Evolutionary conservation across 1,140 invertebrate species (phyloP), one percentile per base, ranked within the genome.

Genomic region (Formica selysi): DNA sequence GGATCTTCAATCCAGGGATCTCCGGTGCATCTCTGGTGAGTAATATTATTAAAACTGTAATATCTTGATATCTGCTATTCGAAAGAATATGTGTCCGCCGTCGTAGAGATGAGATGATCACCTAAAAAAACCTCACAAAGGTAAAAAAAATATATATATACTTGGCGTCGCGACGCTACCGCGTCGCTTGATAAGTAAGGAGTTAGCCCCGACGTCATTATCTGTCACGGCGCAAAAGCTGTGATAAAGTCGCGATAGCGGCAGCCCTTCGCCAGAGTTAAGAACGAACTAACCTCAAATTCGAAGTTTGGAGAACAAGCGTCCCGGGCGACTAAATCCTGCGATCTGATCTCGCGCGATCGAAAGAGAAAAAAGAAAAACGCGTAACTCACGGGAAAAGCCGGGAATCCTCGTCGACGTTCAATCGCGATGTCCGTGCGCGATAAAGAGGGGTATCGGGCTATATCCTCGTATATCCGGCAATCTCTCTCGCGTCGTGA

Each of bases 381-480:
- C 32, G 36, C 22, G 54, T 61, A 61, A 61, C 4, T 76, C 54
- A 41, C 73, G 38, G 8, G 73, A 41, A 76, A 76, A 76, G 73
- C 54, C 38, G 44, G 29, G 65, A 48, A 78, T 78, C 76, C 59
- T 29, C 38, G 22, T 64, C 16, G 61, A 64, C 29, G 13, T 78
- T 78, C 38, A 61, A 78, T 78, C 76, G 89, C 68, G 85, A 78
- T 87, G 73, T 78, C 70, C 64, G 76, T 13, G 32, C 54, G 32
- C 44, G 78, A 81, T 62, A 65, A 76, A 54, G 61, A n/a, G 81
- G 4, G 16, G 3, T 6, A 26, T 68, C 32, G 10, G 62, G 19
- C 38, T 71, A 32, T 32, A 32, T 32, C 41, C 71, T 19, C 29
- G 44, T 44, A 41, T 41, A 44, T 44, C 13, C 64, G 51, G 41